A percentile compares a stretch with the other conserved stretches of the same genome.
Evolutionary conservation across 2,113 vertebrate genomes (phyloP).

Genomic region (Lampris incognitus): DNA sequence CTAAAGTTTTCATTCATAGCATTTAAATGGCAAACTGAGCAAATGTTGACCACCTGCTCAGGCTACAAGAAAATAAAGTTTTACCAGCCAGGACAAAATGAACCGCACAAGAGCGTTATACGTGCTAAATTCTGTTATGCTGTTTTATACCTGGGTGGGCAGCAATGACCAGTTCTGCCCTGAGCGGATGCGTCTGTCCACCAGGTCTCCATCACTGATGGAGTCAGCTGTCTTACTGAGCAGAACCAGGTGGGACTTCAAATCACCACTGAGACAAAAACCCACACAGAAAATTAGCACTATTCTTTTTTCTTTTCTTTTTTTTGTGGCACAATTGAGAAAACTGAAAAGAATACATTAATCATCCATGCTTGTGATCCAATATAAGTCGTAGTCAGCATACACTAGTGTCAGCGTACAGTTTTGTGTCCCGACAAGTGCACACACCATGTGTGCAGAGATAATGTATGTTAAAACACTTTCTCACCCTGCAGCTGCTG

Average conservation of each 20-base stretch:
- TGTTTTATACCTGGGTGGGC: slow-evolving; percentile 89
- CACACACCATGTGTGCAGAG: too few species aligned
- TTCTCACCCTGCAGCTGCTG: slow-evolving; percentile 90
- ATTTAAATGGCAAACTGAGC: too few species aligned
- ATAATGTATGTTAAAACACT: not conserved
- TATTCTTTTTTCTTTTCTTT: not conserved
- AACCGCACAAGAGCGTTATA: not conserved
- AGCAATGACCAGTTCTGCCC: slow-evolving; percentile 93
- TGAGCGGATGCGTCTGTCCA: slow-evolving; percentile 92
- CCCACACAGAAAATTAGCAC: not conserved
- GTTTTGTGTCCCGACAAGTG: too few species aligned
- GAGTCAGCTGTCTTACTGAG: slow-evolving; percentile 96
- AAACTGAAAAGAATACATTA: not conserved
- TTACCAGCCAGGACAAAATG: not conserved
- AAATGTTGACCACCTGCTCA: too few species aligned
- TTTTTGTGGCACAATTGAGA: not conserved
- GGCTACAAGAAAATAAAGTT: too few species aligned
- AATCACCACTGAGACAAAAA: slow-evolving; percentile 80
- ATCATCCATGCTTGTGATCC: too few species aligned
- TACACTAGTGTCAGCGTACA: too few species aligned
- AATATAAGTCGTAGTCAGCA: too few species aligned
- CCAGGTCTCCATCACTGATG: slow-evolving; percentile 94
- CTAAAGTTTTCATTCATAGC: too few species aligned
- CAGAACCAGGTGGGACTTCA: slow-evolving; percentile 92
- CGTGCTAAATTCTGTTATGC: not conserved